These are phyloP conservation scores for Pogona vitticeps DNA, from an alignment of 2,113 vertebrate species.

Conservation along the genomic window DNA sequence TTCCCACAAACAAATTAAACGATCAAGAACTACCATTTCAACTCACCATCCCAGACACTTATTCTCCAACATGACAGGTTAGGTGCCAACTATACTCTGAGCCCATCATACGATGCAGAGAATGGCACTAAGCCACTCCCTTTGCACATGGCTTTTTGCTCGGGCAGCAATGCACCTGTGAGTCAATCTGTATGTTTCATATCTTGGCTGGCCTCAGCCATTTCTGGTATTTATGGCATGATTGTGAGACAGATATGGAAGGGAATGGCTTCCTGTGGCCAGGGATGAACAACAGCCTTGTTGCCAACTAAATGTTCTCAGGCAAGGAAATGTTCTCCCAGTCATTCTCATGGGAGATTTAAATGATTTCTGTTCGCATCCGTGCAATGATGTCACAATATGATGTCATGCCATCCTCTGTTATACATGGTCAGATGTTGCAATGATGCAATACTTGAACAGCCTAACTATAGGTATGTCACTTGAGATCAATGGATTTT, in stretches of 20 bases:
- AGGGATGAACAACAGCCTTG: too few species aligned
- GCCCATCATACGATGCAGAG: not conserved
- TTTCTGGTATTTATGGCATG: not conserved
- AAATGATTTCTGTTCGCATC: not conserved
- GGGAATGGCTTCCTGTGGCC: not conserved
- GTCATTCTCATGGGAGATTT: not conserved
- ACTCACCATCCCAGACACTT: not conserved
- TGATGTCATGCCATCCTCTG: not conserved
- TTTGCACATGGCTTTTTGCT: not conserved
- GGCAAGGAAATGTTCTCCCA: not conserved
- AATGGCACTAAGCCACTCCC: not conserved
- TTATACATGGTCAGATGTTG: not conserved
- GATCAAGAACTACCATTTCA: not conserved
- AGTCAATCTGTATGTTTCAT: not conserved
- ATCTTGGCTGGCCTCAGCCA: not conserved
- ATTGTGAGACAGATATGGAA: not conserved
- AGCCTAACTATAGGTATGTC: not conserved
- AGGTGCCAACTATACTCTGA: too few species aligned
- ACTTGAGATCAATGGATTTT: not conserved
- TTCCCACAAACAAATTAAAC: not conserved
- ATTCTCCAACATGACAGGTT: not conserved
- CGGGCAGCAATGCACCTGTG: not conserved
- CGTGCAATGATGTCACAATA: not conserved
- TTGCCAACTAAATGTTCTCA: not conserved
- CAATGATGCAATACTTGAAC: not conserved